Percentiles rank a stretch among this genome's conserved stretches.
Evolutionary conservation across 2,113 vertebrate species (phyloP).

Genomic region (Loxodonta africana): DNA sequence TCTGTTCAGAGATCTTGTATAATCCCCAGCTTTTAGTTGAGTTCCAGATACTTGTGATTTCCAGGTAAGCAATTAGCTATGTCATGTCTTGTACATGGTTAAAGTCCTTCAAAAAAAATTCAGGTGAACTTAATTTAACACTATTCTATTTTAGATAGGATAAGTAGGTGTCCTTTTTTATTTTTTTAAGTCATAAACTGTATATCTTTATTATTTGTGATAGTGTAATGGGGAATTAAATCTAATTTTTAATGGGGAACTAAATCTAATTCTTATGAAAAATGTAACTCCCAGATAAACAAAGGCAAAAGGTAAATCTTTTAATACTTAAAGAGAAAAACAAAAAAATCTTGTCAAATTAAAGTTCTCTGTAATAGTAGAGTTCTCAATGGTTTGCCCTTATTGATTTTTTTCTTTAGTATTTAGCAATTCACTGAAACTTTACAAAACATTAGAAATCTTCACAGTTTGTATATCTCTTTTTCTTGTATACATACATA

Average conservation of each 20-base stretch:
- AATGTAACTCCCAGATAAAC: background rate
- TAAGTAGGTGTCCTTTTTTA: background rate
- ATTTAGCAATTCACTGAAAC: background rate
- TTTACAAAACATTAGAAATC: background rate
- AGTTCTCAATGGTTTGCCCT: background rate
- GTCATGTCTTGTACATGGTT: background rate
- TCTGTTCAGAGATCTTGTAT: background rate
- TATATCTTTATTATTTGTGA: background rate
- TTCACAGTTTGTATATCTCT: background rate
- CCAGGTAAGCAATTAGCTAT: background rate
- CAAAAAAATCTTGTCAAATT: background rate
- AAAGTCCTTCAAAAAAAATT: background rate
- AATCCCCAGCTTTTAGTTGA: background rate
- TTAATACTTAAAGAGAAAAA: background rate
- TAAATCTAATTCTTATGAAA: background rate
- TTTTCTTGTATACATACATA: background rate
- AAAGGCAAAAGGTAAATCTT: background rate
- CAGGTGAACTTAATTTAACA: background rate
- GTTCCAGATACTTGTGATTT: background rate
- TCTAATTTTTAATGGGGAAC: background rate
- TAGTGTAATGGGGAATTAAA: background rate
- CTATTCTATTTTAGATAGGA: background rate
- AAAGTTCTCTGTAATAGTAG: background rate
- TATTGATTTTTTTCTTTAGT: background rate
- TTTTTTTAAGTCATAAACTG: background rate